Base-by-base conservation (phyloP, 30 jellyfish, hydroid and myxozoan genomes). In the Haliclystus octoradiatus region DNA sequence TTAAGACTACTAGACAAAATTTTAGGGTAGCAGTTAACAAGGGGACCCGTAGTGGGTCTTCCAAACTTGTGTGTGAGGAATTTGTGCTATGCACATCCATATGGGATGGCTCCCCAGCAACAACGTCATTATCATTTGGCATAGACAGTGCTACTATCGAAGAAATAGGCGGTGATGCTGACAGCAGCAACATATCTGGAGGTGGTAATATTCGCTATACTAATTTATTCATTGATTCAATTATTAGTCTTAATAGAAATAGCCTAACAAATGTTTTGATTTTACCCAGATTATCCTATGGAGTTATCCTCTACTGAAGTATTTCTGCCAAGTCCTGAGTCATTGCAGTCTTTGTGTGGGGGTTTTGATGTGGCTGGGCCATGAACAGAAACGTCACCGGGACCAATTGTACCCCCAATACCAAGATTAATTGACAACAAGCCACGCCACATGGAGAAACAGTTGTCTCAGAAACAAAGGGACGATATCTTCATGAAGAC, bases 101-200 rank as follows among this genome's bases (percentile, higher is more conserved):
- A 30, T 81, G 68, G 82, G n/a, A n/a, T n/a, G 92, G 95, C 26
- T 35, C 81, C 31, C 72, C 95, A 52, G 14, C 83, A 34, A 82
- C 66, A 12, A 82, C 23, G 24, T 65, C 87, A 2, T 69, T 83
- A 50, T 65, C 72, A 40, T 61, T 63, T 70, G 95, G 92, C 19
- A 60, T 83, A 28, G 85, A 70, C 49, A 66, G 79, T 31, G 35
- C 50, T 22, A 31, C 63, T 62, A 51, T 1, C 22, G 26, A 57
- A 51, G 62, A 4, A 34, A 34, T 2, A 34, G 33, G 77, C 34
- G 71, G 77, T 34, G 30, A 66, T 29, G 77, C 15, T 29, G 30
- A 66, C 57, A 5, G 57, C n/a, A n/a, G n/a, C n/a, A n/a, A n/a
- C n/a, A n/a, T n/a, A n/a, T n/a, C n/a, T n/a, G n/a, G n/a, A n/a